phyloP scores from a whole-genome alignment of 2,888 invertebrate species.

The Pyrocoelia pectoralis region DNA sequence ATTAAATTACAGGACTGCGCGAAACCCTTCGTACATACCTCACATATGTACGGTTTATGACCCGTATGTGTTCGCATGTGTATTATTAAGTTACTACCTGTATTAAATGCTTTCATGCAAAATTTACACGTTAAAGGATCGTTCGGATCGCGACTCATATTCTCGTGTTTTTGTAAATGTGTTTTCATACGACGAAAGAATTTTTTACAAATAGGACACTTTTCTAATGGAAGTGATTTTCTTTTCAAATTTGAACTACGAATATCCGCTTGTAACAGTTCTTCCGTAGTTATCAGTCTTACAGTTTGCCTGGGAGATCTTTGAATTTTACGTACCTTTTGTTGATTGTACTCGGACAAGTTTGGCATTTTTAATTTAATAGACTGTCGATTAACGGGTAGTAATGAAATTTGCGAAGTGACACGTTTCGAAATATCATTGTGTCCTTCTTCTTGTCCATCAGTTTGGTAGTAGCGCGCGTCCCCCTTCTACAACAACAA shows the following conservation, averaged over 20 bases:
- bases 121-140: slow-evolving; percentile 50
- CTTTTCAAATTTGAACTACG: slow-evolving; percentile 51
- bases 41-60: slow-evolving; percentile 55
- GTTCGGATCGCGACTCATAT: slow-evolving; percentile 45
- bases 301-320: slow-evolving; percentile 47
- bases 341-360: slow-evolving; percentile 2
- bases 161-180: slow-evolving; percentile 58
- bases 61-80: slow-evolving; percentile 58
- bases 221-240: slow-evolving; percentile 56
- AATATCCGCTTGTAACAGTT: slow-evolving; percentile 45
- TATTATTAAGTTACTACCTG: slow-evolving; percentile 55
- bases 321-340: slow-evolving; percentile 26
- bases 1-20: slow-evolving; percentile 58
- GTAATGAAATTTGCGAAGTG: slow-evolving; percentile 39
- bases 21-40: slow-evolving; percentile 56
- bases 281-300: slow-evolving; percentile 50
- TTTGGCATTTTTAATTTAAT: slow-evolving; percentile 29
- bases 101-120: slow-evolving; percentile 53
- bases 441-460: slow-evolving; percentile 1
- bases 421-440: slow-evolving; percentile 13
- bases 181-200: slow-evolving; percentile 59
- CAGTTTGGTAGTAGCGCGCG: slow-evolving; percentile 16
- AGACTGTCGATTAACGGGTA: slow-evolving; percentile 31
- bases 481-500: background rate
- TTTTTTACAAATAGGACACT: slow-evolving; percentile 58